A percentile compares a stretch with the other conserved stretches of the same genome.
Evolutionary conservation across 2,888 invertebrate species (phyloP).

Genomic region (Campoplex capitator): DNA sequence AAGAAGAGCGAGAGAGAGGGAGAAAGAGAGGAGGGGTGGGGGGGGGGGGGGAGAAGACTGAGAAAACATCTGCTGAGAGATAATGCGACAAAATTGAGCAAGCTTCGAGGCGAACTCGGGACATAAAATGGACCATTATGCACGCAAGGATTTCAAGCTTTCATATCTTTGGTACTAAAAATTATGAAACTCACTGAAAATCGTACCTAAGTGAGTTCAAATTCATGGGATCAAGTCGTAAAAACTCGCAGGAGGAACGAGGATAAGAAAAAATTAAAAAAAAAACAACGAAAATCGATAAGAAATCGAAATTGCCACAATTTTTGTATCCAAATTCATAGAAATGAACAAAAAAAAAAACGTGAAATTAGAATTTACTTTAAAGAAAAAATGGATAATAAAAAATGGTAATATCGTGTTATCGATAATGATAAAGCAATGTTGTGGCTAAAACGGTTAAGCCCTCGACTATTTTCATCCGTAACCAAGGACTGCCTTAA

Average conservation of each 20-base stretch:
- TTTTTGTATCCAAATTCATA: not conserved
- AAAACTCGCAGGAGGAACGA: too few relatives aligned
- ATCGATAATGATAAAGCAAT: not conserved
- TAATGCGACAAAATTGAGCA: conserved; percentile 4
- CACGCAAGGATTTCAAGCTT: not conserved
- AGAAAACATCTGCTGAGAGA: conserved; percentile 5
- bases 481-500: conserved; percentile 14
- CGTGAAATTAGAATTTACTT: not conserved
- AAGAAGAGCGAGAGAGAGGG: not conserved
- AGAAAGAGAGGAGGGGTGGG: not conserved
- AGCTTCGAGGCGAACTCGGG: not conserved
- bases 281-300: not conserved
- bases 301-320: not conserved
- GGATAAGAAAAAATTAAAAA: too few relatives aligned
- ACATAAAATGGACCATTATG: not conserved
- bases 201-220: too few relatives aligned
- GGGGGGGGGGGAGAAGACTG: not conserved
- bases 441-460: not conserved
- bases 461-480: not conserved
- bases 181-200: too few relatives aligned
- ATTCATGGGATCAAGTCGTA: too few relatives aligned
- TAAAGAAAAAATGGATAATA: not conserved
- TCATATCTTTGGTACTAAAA: not conserved
- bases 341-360: not conserved
- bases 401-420: not conserved